Conservation (phyloP, 1,140 invertebrate species). For the Geopemphigus sp. region DNA sequence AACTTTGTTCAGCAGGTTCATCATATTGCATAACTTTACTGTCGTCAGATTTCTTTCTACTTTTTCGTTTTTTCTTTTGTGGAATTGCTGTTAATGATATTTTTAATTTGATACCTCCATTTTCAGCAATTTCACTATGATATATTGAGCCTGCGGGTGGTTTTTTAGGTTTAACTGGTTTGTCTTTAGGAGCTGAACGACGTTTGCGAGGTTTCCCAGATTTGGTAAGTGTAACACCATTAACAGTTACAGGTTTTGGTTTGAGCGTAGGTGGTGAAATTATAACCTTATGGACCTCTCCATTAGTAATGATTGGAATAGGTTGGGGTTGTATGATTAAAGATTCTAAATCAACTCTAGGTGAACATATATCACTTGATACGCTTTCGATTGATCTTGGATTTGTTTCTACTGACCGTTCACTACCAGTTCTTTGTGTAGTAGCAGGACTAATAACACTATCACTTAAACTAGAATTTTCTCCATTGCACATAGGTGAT, state of each 20-base stretch:
- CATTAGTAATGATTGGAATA: constrained; percentile 16
- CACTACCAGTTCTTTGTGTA: constrained; percentile 49
- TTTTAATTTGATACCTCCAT: constrained; percentile 63
- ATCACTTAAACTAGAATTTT: constrained; percentile 51
- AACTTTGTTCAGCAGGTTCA: constrained; percentile 59
- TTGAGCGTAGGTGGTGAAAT: not conserved
- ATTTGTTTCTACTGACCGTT: constrained; percentile 50
- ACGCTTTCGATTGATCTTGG: constrained; percentile 53
- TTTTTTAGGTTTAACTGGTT: constrained; percentile 48
- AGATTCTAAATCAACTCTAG: constrained; percentile 52
- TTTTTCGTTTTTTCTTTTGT: constrained; percentile 52
- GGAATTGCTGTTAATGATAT: constrained; percentile 57
- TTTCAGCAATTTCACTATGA: constrained; percentile 62
- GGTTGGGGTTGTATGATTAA: constrained; percentile 42
- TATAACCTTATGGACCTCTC: not conserved
- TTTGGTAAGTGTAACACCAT: constrained; percentile 44
- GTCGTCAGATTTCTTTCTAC: constrained; percentile 52
- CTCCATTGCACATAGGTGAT: constrained; percentile 49
- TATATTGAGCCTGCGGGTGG: constrained; percentile 56
- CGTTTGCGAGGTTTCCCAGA: constrained; percentile 45
- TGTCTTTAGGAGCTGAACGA: constrained; percentile 48
- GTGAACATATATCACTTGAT: constrained; percentile 54
- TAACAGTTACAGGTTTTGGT: constrained; percentile 3
- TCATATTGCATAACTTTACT: constrained; percentile 30
- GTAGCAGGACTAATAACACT: constrained; percentile 50